Base-by-base conservation (phyloP, 2,888 invertebrate species). In the Tortricodes alternella region DNA sequence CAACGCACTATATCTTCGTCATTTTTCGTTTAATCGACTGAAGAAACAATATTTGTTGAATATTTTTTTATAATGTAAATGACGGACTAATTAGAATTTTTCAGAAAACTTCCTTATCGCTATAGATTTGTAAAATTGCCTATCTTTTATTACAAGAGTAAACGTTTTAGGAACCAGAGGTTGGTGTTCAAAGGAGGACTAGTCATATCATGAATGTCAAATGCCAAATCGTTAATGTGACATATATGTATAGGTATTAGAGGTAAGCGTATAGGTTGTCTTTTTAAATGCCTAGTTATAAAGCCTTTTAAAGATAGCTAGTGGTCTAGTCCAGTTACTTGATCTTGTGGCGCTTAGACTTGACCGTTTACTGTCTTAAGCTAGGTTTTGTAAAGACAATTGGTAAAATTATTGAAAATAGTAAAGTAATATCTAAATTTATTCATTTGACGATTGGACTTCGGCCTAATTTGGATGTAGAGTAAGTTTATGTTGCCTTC, bases 161-260 rank as follows among this genome's bases (percentile, higher is more conserved):
- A 29, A n/a, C n/a, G 8, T 6, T 16, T 44, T 27, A 43, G 41
- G 55, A 41, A 48, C 21, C 27, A 49, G 62, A 61, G 53, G 37
- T 44, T 39, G 23, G 48, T 27, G 32, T 53, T 58, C 58, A 53
- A 62, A 60, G 44, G 60, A 63, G 61, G 68, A 68, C 67, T 67
- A 70, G 65, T 70, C 66, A 67, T 62, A 64, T 62, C 53, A 50
- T 66, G 67, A 66, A 74, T 74, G 73, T 58, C 55, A 75, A 69
- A 77, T 79, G 81, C 83, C 80, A 80, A 80, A 81, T 81, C 73
- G 74, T 78, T 79, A 76, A 77, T 62, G 61, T 56, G 53, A 60
- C 61, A 57, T 60, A 59, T 62, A 64, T 63, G 48, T 63, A 60
- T 68, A 65, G 58, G 60, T 66, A 56, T 61, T 55, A 46, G 37